Percentiles rank a stretch among this genome's conserved stretches.
Conservation (phyloP, 2,113 vertebrate species). For the Falcunculus frontatus region DNA sequence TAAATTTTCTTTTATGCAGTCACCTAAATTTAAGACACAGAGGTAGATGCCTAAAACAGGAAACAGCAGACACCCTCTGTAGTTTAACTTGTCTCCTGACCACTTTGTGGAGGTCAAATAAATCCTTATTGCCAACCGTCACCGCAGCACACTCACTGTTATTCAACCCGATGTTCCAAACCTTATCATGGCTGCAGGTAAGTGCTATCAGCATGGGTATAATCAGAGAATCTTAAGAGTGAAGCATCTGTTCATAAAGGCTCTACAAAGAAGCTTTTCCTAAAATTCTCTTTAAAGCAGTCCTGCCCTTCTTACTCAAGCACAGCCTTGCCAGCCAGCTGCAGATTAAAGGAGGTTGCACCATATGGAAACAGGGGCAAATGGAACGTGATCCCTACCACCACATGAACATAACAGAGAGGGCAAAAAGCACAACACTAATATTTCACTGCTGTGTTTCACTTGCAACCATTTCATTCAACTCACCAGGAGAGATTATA, state of each 20-base stretch:
- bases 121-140: neutral
- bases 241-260: neutral
- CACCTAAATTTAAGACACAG: neutral
- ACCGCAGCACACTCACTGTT: neutral
- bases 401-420: neutral
- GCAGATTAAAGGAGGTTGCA: neutral
- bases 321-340: neutral
- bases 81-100: neutral
- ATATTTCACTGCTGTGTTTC: neutral
- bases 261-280: neutral
- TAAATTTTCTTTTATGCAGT: neutral
- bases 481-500: neutral
- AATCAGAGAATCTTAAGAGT: neutral
- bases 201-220: neutral
- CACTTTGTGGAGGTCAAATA: neutral
- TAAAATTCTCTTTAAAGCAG: neutral
- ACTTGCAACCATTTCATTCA: neutral
- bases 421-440: neutral
- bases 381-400: fast-evolving
- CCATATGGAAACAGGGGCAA: neutral
- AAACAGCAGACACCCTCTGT: neutral
- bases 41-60: neutral
- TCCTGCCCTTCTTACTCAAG: neutral
- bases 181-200: neutral
- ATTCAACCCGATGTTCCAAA: neutral